Conservation (phyloP, 2,888 invertebrate species). For the Lamproptera curius region DNA sequence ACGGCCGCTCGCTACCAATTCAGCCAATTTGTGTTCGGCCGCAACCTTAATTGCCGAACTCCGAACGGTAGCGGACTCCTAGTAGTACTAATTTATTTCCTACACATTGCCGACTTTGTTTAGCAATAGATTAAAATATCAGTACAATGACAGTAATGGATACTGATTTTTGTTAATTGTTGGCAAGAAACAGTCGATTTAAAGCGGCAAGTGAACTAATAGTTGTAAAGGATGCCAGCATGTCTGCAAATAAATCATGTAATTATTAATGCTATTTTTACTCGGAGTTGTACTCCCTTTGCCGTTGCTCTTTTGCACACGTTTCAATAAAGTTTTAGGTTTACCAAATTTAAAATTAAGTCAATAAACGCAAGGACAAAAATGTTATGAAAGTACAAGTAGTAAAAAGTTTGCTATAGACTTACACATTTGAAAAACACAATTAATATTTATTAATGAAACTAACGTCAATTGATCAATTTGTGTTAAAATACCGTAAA, state of each 20-base stretch:
- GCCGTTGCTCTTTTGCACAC: no score
- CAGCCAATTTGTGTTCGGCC: slow-evolving; percentile 39
- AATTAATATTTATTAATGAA: no score
- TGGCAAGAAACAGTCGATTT: not conserved
- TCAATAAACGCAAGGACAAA: no score
- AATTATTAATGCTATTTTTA: slow-evolving; percentile 14
- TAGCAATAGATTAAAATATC: not conserved
- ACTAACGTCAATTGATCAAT: no score
- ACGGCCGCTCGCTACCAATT: slow-evolving; percentile 44
- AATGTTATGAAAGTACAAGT: no score
- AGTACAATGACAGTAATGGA: slow-evolving; percentile 3
- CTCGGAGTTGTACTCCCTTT: slow-evolving; percentile 7
- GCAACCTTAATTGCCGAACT: slow-evolving; percentile 8
- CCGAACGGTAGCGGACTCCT: not conserved
- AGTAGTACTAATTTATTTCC: not conserved
- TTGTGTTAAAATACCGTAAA: no score
- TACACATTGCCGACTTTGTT: slow-evolving; percentile 2
- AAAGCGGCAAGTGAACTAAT: no score
- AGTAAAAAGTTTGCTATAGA: no score
- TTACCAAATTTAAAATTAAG: no score
- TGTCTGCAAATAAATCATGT: slow-evolving; percentile 14
- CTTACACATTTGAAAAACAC: no score
- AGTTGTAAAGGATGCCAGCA: slow-evolving; percentile 6
- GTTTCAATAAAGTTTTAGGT: no score
- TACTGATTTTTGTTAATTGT: not conserved